These are phyloP conservation scores for Graphium colonna DNA, from an alignment of 2,888 invertebrate genomes.

Conservation along the genomic window DNA sequence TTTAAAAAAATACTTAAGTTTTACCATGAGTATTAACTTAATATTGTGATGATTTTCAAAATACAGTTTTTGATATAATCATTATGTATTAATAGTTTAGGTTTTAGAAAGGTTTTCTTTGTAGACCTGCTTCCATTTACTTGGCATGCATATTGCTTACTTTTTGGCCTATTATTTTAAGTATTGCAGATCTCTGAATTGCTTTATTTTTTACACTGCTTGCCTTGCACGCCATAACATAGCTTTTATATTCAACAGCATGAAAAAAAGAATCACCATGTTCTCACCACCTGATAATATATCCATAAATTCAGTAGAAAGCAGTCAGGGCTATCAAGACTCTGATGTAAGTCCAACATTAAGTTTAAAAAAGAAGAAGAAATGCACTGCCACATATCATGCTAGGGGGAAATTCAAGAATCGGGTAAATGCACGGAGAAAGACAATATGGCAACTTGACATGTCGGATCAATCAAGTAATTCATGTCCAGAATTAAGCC, in stretches of 20 bases:
- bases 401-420: slow-evolving; percentile 5
- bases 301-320: slow-evolving; percentile 46
- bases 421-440: slow-evolving; percentile 5
- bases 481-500: slow-evolving; percentile 36
- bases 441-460: slow-evolving; percentile 29
- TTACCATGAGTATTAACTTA: too few species aligned
- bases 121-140: slow-evolving; percentile 67
- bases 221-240: slow-evolving; percentile 24
- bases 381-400: slow-evolving; percentile 27
- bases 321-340: slow-evolving; percentile 62
- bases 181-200: not conserved
- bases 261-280: slow-evolving; percentile 30
- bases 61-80: too few species aligned
- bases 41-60: too few species aligned
- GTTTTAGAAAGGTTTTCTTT: slow-evolving; percentile 11
- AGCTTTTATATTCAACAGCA: slow-evolving; percentile 42
- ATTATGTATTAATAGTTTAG: too few species aligned
- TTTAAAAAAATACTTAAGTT: too few species aligned
- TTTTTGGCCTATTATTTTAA: slow-evolving; percentile 17
- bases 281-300: slow-evolving; percentile 36
- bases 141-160: slow-evolving; percentile 26
- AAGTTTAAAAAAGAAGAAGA: slow-evolving; percentile 41
- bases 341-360: slow-evolving; percentile 51
- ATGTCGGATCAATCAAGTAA: slow-evolving; percentile 46
- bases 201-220: slow-evolving; percentile 32